Base-by-base conservation (phyloP, 2,797 vertebrate species). In the Dendrocincla tyrannina region DNA sequence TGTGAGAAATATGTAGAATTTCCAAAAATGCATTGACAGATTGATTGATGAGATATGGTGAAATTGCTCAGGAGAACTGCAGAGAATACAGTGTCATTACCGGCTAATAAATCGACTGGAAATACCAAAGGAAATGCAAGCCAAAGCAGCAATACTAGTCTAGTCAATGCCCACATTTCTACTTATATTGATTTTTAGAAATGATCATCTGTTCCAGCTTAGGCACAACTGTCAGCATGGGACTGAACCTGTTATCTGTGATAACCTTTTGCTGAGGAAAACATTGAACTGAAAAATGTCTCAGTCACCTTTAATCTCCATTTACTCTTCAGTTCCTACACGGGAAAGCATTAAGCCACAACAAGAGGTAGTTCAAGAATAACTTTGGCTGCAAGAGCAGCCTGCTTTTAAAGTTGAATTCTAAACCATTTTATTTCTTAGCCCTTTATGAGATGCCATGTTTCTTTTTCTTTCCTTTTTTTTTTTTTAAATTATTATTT, bases 171-270 rank as follows among this genome's bases (percentile, higher is more conserved):
- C 55, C 39, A 42, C 44, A 62, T 89, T 85, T 85, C 72, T 79
- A 37, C 67, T 91, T 94, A 56, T 92, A 96, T 89, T 93, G 91
- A 93, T 91, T 96, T 94, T 93, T 88, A 90, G 66, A 92, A 92
- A 93, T 74, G 44, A 92, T 88, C 59, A 81, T 87, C 83, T 89
- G 32, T 85, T 94, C 58, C 73, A 91, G 25, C 39, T 89, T 81
- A 35, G 24, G 22, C 41, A 81, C 56, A 59, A 60, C 73, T 91
- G 72, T 84, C 82, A 97, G 24, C 53, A 62, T 55, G 70, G 14
- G 28, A 68, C 83, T 67, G 81, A 94, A 82, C 37, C 30, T 88
- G 28, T 64, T 95, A 82, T 76, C 67, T 89, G 28, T 70, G 79
- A 84, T 94, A 95, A 89, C 52, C 11, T 94, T 85, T 88, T 70